These are phyloP conservation scores for Adelognathus sp. DNA, from an alignment of 2,888 invertebrate species.

Conservation along the genomic window DNA sequence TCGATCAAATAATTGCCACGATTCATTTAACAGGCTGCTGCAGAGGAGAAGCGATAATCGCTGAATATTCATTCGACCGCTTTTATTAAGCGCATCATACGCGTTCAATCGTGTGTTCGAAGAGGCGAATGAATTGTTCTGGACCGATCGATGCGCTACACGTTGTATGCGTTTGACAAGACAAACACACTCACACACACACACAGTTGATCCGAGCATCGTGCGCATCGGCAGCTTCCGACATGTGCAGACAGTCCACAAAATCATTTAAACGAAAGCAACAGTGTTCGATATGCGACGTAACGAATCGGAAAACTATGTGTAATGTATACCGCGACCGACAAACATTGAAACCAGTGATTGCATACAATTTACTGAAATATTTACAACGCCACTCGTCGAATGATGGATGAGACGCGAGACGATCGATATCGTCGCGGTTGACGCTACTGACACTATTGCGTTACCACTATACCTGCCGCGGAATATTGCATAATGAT, in stretches of 20 bases:
- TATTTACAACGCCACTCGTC: not conserved
- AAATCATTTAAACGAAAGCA: not conserved
- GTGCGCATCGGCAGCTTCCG: not conserved
- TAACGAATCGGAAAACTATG: not conserved
- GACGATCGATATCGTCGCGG: not conserved
- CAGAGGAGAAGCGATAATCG: conserved; percentile 25
- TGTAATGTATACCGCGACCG: not conserved
- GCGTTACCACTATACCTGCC: not conserved
- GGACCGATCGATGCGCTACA: not conserved
- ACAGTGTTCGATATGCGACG: not conserved
- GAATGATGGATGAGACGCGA: not conserved
- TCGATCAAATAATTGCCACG: conserved; percentile 8
- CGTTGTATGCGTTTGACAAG: not conserved
- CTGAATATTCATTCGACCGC: conserved; percentile 31
- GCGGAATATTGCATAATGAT: not conserved
- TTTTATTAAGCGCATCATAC: not conserved
- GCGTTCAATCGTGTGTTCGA: conserved; percentile 28
- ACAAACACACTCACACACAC: not conserved
- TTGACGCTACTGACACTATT: not conserved
- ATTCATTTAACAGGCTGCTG: conserved; percentile 8
- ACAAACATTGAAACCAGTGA: not conserved
- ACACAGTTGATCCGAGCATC: not conserved
- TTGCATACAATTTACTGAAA: not conserved
- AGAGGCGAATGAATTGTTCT: conserved; percentile 32
- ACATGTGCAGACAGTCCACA: not conserved